Conservation (phyloP, 2,888 invertebrate species). For the Xestia c-nigrum region DNA sequence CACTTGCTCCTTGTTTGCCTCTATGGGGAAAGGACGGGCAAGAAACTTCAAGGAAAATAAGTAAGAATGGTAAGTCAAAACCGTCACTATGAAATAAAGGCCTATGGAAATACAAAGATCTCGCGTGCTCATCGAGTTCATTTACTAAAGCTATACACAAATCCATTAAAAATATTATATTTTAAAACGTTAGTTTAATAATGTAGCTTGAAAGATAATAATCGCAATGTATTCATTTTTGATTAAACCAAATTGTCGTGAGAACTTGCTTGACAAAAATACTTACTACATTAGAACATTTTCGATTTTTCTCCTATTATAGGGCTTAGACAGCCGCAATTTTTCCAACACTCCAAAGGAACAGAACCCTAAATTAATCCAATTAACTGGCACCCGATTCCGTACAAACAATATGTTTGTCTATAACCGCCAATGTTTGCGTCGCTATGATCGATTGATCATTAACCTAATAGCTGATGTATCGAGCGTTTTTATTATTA, state of each 20-base stretch:
- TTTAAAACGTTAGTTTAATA: not conserved
- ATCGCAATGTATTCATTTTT: not conserved
- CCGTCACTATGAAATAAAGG: not conserved
- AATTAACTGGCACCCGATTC: conserved; percentile 74
- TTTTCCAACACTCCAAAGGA: conserved; percentile 1
- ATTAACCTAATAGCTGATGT: conserved; percentile 77
- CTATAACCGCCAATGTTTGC: conserved; percentile 69
- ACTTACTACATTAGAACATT: not conserved
- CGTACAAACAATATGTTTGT: conserved; percentile 62
- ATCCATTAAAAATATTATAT: not conserved
- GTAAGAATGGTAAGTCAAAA: not conserved
- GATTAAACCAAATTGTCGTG: not conserved
- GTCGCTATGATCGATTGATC: conserved; percentile 82
- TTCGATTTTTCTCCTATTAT: not conserved
- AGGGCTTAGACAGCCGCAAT: not conserved
- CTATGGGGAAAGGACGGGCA: not conserved
- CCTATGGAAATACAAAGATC: not conserved
- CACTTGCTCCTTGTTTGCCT: not conserved
- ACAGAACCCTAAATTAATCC: conserved; percentile 68
- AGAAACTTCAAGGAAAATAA: not conserved
- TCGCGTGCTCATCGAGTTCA: no score
- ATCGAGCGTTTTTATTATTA: conserved; percentile 59
- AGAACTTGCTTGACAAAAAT: not conserved
- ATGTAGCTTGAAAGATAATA: not conserved
- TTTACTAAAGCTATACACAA: not conserved